These are phyloP conservation scores for Pediacus dermestoides DNA, from an alignment of 2,888 invertebrate species.

Conservation along the genomic window DNA sequence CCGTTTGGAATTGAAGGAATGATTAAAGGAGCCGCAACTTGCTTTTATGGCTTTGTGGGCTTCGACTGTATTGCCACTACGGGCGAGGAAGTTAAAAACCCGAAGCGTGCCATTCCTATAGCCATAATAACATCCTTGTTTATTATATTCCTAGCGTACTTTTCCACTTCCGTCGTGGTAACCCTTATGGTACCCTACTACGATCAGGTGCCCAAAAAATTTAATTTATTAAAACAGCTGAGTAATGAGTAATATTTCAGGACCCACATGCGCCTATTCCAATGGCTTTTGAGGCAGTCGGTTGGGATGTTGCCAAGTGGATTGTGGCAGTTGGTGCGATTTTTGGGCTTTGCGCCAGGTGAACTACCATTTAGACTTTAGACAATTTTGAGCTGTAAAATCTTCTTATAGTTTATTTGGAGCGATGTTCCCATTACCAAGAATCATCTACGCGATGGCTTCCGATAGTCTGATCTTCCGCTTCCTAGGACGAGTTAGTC, in stretches of 20 bases:
- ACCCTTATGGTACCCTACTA: slow-evolving; percentile 86
- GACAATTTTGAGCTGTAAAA: neutral
- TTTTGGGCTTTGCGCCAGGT: slow-evolving; percentile 82
- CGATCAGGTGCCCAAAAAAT: slow-evolving; percentile 62
- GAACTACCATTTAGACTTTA: slow-evolving; percentile 7
- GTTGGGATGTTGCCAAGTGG: slow-evolving; percentile 76
- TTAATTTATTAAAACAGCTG: too few relatives aligned
- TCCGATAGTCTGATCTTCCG: slow-evolving; percentile 79
- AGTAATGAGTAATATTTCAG: slow-evolving; percentile 45
- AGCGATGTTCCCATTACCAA: slow-evolving; percentile 80
- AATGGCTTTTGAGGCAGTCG: slow-evolving; percentile 68
- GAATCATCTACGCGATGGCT: slow-evolving; percentile 87
- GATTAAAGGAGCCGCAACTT: slow-evolving; percentile 75
- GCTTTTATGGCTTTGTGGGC: slow-evolving; percentile 91
- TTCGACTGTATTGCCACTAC: slow-evolving; percentile 88
- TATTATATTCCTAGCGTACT: slow-evolving; percentile 84
- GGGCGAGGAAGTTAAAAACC: slow-evolving; percentile 86
- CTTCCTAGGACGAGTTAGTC: slow-evolving; percentile 69
- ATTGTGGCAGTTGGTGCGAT: slow-evolving; percentile 82
- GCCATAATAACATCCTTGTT: slow-evolving; percentile 79
- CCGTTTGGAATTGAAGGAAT: slow-evolving; percentile 79
- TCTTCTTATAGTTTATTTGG: slow-evolving; percentile 65
- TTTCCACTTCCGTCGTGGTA: slow-evolving; percentile 80
- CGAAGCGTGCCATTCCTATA: slow-evolving; percentile 81
- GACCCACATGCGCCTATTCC: slow-evolving; percentile 78